These are phyloP conservation scores for Andrena chrysosceles DNA, from an alignment of 2,888 invertebrate genomes.

Conservation along the genomic window DNA sequence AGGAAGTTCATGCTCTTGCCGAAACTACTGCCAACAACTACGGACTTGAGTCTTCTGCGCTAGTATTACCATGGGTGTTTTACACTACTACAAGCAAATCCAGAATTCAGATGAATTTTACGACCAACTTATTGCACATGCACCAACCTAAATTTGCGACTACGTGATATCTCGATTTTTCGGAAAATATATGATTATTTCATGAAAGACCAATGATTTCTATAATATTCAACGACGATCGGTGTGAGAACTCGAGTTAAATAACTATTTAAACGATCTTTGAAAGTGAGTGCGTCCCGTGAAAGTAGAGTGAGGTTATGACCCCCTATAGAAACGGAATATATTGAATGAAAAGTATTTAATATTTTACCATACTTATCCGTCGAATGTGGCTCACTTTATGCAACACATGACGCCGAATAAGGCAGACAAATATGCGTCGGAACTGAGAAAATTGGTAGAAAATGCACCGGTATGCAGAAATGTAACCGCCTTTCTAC, in stretches of 20 bases:
- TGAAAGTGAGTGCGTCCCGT: neutral
- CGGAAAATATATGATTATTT: neutral
- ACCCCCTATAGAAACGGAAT: neutral
- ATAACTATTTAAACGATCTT: neutral
- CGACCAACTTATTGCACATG: constrained; percentile 2
- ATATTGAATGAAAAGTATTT: neutral
- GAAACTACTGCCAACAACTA: constrained; percentile 68
- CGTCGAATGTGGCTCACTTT: neutral
- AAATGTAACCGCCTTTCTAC: constrained; percentile 8
- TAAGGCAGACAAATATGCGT: constrained; percentile 4
- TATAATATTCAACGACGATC: neutral
- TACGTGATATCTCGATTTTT: neutral
- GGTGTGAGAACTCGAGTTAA: neutral
- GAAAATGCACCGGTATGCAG: neutral
- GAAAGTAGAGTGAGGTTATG: constrained; percentile 50
- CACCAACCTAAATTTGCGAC: neutral
- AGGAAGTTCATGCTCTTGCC: constrained; percentile 83
- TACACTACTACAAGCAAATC: constrained; percentile 20
- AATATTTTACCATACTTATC: constrained; percentile 27
- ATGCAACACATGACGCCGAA: neutral
- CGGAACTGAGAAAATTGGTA: neutral
- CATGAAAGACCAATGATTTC: neutral
- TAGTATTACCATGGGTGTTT: constrained; percentile 2
- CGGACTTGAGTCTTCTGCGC: constrained; percentile 25
- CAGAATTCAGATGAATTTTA: neutral